A percentile compares a stretch with the other conserved stretches of the same genome.
Evolutionary conservation across 2,888 invertebrate genomes (phyloP).

Genomic region (Eilema depressum): DNA sequence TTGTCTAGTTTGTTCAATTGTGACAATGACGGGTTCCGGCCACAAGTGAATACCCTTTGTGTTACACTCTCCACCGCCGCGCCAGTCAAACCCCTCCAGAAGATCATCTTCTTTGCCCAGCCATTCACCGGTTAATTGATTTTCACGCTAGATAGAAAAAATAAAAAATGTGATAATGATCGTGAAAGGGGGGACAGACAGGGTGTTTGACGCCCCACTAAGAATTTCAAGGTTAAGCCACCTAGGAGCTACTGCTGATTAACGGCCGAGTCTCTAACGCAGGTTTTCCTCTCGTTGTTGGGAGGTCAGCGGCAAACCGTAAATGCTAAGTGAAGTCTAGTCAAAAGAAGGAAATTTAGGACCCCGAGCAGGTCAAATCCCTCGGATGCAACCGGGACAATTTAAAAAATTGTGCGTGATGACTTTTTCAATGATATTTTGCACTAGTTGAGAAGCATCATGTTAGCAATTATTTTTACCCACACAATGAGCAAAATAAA

Average conservation of each 20-base stretch:
- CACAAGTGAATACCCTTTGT: constrained; percentile 98
- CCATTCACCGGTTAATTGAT: constrained; percentile 69
- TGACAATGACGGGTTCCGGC: constrained; percentile 94
- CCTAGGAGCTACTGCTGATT: neutral
- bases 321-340: too few species aligned
- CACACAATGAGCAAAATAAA: neutral
- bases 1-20: constrained; percentile 67
- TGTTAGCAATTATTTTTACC: too few species aligned
- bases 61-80: constrained; percentile 96
- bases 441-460: too few species aligned
- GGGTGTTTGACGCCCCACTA: neutral
- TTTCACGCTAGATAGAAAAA: constrained; percentile 37
- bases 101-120: constrained; percentile 91
- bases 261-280: neutral
- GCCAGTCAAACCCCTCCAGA: constrained; percentile 95
- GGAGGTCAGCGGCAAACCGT: neutral
- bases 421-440: too few species aligned
- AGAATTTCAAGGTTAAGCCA: neutral
- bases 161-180: neutral
- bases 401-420: neutral
- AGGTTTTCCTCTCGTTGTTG: neutral
- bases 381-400: neutral
- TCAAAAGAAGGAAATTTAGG: neutral
- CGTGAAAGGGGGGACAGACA: neutral
- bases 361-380: neutral